Percentiles rank a stretch among this genome's conserved stretches.
These are phyloP conservation scores for Mythimna albipuncta DNA, from an alignment of 2,888 invertebrate species.

Conservation along the genomic window DNA sequence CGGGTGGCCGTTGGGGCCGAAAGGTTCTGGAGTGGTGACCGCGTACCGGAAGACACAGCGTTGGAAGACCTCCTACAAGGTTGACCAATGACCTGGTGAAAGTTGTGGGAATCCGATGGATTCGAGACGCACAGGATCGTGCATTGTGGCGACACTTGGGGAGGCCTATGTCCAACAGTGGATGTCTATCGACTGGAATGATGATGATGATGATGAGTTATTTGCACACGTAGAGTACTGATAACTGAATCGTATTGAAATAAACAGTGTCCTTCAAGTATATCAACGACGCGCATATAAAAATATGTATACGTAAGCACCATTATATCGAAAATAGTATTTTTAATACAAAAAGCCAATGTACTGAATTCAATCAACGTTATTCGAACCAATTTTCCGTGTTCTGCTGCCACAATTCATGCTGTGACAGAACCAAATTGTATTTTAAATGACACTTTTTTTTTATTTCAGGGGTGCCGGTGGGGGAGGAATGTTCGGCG, in stretches of 20 bases:
- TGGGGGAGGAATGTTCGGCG: conserved; percentile 96
- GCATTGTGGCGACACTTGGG: too few relatives aligned
- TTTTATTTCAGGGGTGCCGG: conserved; percentile 91
- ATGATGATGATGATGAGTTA: too few relatives aligned
- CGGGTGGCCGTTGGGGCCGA: too few relatives aligned
- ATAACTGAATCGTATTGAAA: neutral
- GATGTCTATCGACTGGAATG: too few relatives aligned
- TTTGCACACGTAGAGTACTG: too few relatives aligned
- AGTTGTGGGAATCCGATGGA: too few relatives aligned
- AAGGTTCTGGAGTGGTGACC: too few relatives aligned
- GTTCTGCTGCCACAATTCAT: conserved; percentile 11
- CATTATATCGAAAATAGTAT: neutral
- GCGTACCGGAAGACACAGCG: too few relatives aligned
- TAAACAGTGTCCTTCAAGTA: neutral
- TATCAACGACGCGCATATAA: neutral
- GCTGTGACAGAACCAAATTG: conserved; percentile 20
- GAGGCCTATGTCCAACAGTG: too few relatives aligned
- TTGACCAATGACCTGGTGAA: too few relatives aligned
- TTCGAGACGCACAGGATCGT: too few relatives aligned
- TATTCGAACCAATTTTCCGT: conserved; percentile 24
- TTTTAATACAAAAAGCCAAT: conserved; percentile 7
- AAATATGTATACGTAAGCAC: neutral
- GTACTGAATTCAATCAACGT: conserved; percentile 33
- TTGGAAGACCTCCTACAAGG: too few relatives aligned
- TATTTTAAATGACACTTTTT: conserved; percentile 44